Conservation (phyloP, 2,797 vertebrate genomes). For the Hydrocynus forskahlii region DNA sequence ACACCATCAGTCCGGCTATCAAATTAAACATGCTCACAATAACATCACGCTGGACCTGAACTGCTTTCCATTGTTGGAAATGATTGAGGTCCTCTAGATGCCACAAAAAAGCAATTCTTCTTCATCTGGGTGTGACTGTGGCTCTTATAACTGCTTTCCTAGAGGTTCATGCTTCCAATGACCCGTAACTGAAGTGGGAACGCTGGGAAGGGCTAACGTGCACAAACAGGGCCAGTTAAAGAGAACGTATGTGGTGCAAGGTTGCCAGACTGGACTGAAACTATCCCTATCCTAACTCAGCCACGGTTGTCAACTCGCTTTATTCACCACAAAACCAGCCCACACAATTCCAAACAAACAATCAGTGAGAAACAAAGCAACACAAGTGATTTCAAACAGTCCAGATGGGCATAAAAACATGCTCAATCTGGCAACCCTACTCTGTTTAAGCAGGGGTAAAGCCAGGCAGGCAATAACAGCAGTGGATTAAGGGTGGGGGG, state of each 20-base stretch:
- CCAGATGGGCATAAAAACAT: neutral
- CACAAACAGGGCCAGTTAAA: neutral
- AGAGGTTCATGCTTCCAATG: neutral
- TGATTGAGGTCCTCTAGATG: neutral
- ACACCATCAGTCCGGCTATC: neutral
- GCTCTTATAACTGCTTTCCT: neutral
- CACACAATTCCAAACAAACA: neutral
- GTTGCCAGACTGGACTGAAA: neutral
- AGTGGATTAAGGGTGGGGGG: neutral
- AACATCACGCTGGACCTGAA: neutral
- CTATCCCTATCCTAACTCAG: neutral
- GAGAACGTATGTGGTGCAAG: neutral
- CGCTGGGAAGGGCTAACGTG: neutral
- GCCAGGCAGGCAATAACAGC: neutral
- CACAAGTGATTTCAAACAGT: neutral
- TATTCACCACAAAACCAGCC: neutral
- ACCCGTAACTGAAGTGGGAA: neutral
- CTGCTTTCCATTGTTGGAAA: neutral
- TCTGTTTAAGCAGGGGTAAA: neutral
- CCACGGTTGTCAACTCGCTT: neutral
- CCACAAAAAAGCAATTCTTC: neutral
- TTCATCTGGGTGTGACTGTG: neutral
- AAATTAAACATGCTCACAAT: conserved; percentile 11
- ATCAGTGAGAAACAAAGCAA: neutral
- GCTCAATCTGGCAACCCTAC: neutral